These are phyloP conservation scores for Petrolisthes manimaculis DNA, from an alignment of 2,888 invertebrate genomes.

Conservation along the genomic window DNA sequence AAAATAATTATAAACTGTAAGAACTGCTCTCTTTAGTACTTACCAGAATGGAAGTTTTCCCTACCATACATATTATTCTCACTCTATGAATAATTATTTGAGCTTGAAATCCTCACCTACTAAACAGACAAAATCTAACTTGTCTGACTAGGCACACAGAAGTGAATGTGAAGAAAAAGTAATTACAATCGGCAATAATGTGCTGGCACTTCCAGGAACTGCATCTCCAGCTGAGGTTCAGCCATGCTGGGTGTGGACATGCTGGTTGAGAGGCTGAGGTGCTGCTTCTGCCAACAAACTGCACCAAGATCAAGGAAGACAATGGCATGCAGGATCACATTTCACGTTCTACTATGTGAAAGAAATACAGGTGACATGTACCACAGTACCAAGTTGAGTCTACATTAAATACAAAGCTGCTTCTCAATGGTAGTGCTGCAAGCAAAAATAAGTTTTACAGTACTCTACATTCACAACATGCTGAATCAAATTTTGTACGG, in stretches of 20 bases:
- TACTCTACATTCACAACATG: too few relatives aligned
- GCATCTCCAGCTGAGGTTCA: slow-evolving; percentile 30
- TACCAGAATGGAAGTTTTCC: not conserved
- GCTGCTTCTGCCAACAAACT: not conserved
- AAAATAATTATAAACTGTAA: not conserved
- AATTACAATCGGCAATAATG: slow-evolving; percentile 44
- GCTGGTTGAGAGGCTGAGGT: not conserved
- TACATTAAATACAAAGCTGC: too few relatives aligned
- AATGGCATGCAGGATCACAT: too few relatives aligned
- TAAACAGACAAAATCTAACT: not conserved
- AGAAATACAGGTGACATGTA: too few relatives aligned
- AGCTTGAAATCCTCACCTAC: not conserved
- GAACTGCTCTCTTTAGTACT: not conserved
- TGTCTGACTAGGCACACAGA: not conserved
- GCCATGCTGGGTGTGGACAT: slow-evolving; percentile 33
- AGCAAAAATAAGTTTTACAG: too few relatives aligned
- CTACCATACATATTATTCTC: too few relatives aligned
- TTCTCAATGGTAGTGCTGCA: too few relatives aligned
- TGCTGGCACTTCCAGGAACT: slow-evolving; percentile 41
- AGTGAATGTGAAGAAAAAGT: slow-evolving; percentile 8
- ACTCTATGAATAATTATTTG: not conserved
- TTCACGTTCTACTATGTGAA: too few relatives aligned
- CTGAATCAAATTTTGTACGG: too few relatives aligned
- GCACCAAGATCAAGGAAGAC: not conserved
- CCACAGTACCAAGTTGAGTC: too few relatives aligned